These are phyloP conservation scores for Trissonchulus latispiculum DNA, from an alignment of 2,888 invertebrate genomes.

Conservation along the genomic window DNA sequence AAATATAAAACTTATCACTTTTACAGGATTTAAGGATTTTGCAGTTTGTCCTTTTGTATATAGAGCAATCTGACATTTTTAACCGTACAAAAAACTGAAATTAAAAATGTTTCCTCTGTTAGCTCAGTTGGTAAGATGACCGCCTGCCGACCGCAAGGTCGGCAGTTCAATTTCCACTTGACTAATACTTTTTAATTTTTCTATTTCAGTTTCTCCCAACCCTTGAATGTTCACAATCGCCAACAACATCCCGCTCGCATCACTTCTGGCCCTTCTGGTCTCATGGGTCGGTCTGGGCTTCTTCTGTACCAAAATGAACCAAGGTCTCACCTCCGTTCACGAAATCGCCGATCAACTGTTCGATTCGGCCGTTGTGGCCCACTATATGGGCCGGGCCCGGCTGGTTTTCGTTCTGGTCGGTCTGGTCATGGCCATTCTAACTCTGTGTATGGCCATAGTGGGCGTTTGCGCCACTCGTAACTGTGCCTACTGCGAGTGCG, in stretches of 20 bases:
- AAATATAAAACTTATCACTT: no score
- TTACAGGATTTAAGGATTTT: no score
- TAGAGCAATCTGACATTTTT: no score
- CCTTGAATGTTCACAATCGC: not conserved
- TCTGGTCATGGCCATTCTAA: constrained; percentile 11
- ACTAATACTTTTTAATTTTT: no score
- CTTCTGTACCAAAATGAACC: constrained; percentile 15
- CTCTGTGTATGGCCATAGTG: constrained; percentile 18
- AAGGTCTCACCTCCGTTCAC: not conserved
- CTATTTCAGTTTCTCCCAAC: no score
- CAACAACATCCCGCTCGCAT: not conserved
- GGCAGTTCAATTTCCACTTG: no score
- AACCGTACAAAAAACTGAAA: no score
- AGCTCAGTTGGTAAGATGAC: no score
- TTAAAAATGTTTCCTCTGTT: no score
- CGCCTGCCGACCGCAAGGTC: no score
- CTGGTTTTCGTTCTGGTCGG: constrained; percentile 2
- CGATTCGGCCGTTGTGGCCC: not conserved
- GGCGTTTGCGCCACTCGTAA: constrained; percentile 13
- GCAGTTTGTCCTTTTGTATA: no score
- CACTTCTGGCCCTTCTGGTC: constrained; percentile 6
- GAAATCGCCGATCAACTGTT: constrained; percentile 3
- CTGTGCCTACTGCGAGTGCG: not conserved
- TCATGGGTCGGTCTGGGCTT: not conserved
- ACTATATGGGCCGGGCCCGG: not conserved